Percentiles rank a stretch among this genome's conserved stretches.
phyloP scores from a whole-genome alignment of 2,113 vertebrate species.

The Clarias macrocephalus region DNA sequence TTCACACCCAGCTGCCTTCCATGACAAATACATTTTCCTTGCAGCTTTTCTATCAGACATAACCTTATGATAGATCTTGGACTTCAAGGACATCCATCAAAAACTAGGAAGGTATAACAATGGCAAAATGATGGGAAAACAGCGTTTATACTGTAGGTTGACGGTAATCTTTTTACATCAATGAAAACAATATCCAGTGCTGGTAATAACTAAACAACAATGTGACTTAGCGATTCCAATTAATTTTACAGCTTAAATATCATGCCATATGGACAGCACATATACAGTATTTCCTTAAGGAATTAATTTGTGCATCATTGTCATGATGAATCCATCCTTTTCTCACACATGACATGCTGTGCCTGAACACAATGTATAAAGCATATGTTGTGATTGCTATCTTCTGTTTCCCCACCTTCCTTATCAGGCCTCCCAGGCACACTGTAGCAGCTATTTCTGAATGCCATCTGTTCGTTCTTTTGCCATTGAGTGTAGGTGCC shows the following conservation, averaged over 20 bases:
- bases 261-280: not conserved
- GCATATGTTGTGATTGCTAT: conserved; percentile 47
- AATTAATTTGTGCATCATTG: conserved; percentile 12
- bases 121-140: not conserved
- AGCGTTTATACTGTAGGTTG: not conserved
- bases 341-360: conserved; percentile 39
- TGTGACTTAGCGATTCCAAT: not conserved
- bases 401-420: conserved; percentile 40
- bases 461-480: conserved; percentile 52
- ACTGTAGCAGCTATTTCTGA: conserved; percentile 47
- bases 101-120: not conserved
- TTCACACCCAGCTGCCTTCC: conserved; percentile 38
- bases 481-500: conserved; percentile 27
- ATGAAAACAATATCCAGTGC: not conserved
- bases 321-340: conserved; percentile 10
- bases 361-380: conserved; percentile 42
- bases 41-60: conserved; percentile 32
- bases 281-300: conserved; percentile 11
- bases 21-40: conserved; percentile 36
- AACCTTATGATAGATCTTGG: conserved; percentile 23
- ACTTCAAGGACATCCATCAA: conserved; percentile 31
- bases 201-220: not conserved
- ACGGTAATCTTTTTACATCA: not conserved
- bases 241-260: not conserved
- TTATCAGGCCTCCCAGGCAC: conserved; percentile 44